Evolutionary conservation across 2,888 invertebrate genomes (phyloP).

Genomic region (Cephonodes hylas): DNA sequence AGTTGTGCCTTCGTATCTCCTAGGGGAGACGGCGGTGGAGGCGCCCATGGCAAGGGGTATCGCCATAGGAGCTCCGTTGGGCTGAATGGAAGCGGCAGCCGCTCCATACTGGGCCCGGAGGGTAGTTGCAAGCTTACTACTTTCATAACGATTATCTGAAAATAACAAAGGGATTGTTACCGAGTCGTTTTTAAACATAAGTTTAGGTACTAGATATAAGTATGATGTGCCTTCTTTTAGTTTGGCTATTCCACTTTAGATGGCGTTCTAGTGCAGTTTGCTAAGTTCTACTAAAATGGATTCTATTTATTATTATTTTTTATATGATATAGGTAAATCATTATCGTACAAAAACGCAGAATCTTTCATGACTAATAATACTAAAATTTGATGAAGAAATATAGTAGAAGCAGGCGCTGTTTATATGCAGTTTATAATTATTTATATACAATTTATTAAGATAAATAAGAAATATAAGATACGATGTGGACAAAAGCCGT

Average conservation of each 20-base stretch:
- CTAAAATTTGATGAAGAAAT: too few relatives aligned
- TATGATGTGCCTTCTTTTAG: neutral
- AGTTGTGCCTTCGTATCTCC: conserved; percentile 93
- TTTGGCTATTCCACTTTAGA: conserved; percentile 30
- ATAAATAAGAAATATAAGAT: too few relatives aligned
- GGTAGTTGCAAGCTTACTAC: conserved; percentile 86
- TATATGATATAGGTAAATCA: too few relatives aligned
- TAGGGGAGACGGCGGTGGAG: conserved; percentile 84
- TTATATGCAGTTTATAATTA: too few relatives aligned
- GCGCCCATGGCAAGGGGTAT: conserved; percentile 89
- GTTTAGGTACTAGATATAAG: neutral
- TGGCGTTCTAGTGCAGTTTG: conserved; percentile 26
- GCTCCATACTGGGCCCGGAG: conserved; percentile 87
- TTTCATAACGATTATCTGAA: conserved; percentile 81
- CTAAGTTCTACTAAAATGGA: too few relatives aligned
- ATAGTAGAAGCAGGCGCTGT: too few relatives aligned
- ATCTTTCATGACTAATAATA: too few relatives aligned
- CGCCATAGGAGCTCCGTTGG: conserved; percentile 93
- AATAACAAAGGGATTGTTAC: conserved; percentile 29
- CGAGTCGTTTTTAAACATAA: neutral
- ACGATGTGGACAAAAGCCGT: too few relatives aligned
- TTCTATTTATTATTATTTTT: too few relatives aligned
- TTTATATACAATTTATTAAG: too few relatives aligned
- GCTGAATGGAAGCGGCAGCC: conserved; percentile 90
- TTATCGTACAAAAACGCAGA: too few relatives aligned